Evolutionary conservation across 2,113 vertebrate genomes (phyloP).

Genomic region (Scopus umbretta): DNA sequence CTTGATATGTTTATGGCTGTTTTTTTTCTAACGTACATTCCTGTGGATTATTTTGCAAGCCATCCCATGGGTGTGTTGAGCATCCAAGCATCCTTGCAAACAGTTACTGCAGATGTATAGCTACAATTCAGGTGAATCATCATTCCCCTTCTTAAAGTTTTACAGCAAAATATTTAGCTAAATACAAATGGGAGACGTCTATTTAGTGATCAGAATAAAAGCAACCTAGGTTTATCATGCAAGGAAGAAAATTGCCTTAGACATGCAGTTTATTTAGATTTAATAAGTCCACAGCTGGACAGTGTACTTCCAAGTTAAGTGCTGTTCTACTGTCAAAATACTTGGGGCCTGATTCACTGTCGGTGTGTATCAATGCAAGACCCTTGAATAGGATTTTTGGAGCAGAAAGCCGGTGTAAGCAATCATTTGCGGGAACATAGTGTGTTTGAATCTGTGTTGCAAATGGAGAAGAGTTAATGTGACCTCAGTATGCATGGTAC

Average conservation of each 20-base stretch:
- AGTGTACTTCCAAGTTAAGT: constrained; percentile 38
- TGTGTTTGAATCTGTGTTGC: not conserved
- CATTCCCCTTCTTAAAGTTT: constrained; percentile 46
- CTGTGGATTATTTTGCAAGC: constrained; percentile 60
- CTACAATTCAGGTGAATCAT: constrained; percentile 59
- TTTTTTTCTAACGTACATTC: constrained; percentile 29
- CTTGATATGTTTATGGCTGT: not conserved
- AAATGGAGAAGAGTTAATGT: not conserved
- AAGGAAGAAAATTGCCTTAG: constrained; percentile 28
- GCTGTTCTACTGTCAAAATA: not conserved
- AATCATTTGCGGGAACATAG: not conserved
- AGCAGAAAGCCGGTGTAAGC: not conserved
- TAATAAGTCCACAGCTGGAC: constrained; percentile 33
- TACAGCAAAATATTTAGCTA: constrained; percentile 51
- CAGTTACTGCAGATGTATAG: not conserved
- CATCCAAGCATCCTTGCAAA: constrained; percentile 32
- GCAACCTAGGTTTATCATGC: constrained; percentile 17
- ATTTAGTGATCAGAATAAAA: constrained; percentile 31
- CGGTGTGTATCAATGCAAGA: not conserved
- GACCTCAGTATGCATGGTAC: not conserved
- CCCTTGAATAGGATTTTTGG: not conserved
- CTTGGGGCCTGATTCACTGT: not conserved
- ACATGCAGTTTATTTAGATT: constrained; percentile 39
- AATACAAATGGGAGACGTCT: constrained; percentile 23
- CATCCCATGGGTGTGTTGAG: constrained; percentile 3